Evolutionary conservation across 2,888 invertebrate genomes (phyloP).

Genomic region (Microplitis deprimator): DNA sequence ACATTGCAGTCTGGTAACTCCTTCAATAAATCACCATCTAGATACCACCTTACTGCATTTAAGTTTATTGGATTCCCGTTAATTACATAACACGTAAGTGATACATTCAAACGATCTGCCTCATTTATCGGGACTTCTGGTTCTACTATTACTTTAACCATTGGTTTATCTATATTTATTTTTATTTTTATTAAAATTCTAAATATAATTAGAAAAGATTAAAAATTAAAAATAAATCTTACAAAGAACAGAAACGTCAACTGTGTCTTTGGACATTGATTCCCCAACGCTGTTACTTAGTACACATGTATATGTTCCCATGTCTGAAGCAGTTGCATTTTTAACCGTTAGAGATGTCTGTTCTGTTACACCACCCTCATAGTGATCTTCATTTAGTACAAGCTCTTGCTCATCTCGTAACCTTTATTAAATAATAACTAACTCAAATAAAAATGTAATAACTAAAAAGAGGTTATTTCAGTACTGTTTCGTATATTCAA

Average conservation of each 20-base stretch:
- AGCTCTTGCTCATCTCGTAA: constrained; percentile 79
- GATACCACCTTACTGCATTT: constrained; percentile 88
- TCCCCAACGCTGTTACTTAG: constrained; percentile 86
- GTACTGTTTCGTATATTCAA: no score
- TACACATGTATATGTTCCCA: constrained; percentile 88
- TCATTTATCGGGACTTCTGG: constrained; percentile 85
- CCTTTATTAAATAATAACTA: constrained; percentile 73
- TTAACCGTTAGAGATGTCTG: constrained; percentile 84
- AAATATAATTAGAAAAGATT: not conserved
- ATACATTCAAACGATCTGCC: constrained; percentile 84
- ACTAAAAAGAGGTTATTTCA: no score
- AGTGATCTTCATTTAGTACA: constrained; percentile 76
- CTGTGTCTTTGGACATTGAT: constrained; percentile 80
- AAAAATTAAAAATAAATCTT: constrained; percentile 71
- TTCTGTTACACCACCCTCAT: constrained; percentile 83
- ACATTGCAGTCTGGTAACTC: constrained; percentile 86
- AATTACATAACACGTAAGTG: constrained; percentile 84
- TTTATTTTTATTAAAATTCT: not conserved
- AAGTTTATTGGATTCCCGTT: constrained; percentile 84
- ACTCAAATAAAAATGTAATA: not conserved
- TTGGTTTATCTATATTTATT: constrained; percentile 79
- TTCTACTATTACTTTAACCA: constrained; percentile 83
- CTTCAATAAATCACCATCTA: constrained; percentile 86
- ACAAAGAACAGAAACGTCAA: constrained; percentile 88
- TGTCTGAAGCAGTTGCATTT: constrained; percentile 83